Percentiles rank a stretch among this genome's conserved stretches.
Evolutionary conservation across 1,140 invertebrate genomes (phyloP).

Genomic region (Brachionus paranguensis): DNA sequence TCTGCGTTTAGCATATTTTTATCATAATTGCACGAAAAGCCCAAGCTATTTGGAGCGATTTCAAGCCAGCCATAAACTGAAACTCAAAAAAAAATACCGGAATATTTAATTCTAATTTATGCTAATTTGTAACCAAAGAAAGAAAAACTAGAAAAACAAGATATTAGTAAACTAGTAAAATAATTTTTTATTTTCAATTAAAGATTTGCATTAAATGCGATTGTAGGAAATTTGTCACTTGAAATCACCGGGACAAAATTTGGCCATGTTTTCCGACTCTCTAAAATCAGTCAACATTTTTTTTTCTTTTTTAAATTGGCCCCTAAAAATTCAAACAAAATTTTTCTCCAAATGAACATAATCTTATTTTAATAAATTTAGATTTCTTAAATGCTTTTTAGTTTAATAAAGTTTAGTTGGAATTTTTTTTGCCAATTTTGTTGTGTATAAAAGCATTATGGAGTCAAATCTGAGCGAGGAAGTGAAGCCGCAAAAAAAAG

Average conservation of each 20-base stretch:
- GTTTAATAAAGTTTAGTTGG: neutral
- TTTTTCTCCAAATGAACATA: neutral
- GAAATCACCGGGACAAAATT: neutral
- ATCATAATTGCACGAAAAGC: neutral
- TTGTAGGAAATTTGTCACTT: neutral
- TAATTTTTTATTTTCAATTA: neutral
- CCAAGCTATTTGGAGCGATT: neutral
- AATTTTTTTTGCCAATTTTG: neutral
- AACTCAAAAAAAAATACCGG: constrained; percentile 10
- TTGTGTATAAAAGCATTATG: neutral
- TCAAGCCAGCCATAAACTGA: neutral
- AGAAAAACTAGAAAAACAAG: neutral
- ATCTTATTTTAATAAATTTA: neutral
- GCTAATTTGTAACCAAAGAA: neutral
- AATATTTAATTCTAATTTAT: constrained; percentile 34
- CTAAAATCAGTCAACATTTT: neutral
- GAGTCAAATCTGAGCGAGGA: neutral
- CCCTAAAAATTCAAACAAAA: no score
- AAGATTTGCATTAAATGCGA: neutral
- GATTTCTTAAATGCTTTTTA: neutral
- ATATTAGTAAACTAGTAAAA: constrained; percentile 1
- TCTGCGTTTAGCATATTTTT: neutral
- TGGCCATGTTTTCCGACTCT: neutral
- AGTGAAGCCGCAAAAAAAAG: constrained; percentile 20
- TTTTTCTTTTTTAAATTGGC: neutral